Conservation (phyloP, 2,888 invertebrate genomes). For the Drosophila mayaguana region DNA sequence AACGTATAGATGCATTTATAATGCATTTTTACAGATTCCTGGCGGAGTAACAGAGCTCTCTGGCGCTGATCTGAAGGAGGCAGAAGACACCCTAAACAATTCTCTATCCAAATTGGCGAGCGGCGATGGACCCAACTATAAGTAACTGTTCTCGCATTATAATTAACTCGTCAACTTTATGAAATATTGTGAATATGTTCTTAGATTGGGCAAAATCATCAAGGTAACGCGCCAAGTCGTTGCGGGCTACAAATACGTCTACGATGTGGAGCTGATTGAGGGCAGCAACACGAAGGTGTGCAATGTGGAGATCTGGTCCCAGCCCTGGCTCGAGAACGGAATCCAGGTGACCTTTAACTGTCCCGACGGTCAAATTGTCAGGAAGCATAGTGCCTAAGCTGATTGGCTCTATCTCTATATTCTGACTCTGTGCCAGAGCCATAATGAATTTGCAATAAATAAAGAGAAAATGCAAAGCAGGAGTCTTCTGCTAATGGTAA, state of each 20-base stretch:
- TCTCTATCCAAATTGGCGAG: slow-evolving; percentile 1
- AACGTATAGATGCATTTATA: neutral
- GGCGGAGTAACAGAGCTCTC: neutral
- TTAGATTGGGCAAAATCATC: slow-evolving; percentile 61
- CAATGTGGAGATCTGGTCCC: slow-evolving; percentile 43
- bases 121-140: slow-evolving; percentile 14
- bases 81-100: neutral
- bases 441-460: neutral
- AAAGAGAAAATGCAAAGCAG: neutral
- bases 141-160: slow-evolving; percentile 29
- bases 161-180: no score
- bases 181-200: neutral
- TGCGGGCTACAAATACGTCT: slow-evolving; percentile 43
- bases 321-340: slow-evolving; percentile 58
- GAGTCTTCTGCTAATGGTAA: neutral
- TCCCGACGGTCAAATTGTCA: slow-evolving; percentile 46
- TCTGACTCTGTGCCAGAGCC: neutral
- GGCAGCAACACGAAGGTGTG: slow-evolving; percentile 22
- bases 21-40: neutral
- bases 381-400: slow-evolving; percentile 42
- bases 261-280: slow-evolving; percentile 55
- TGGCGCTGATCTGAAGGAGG: neutral
- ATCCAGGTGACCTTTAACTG: slow-evolving; percentile 56
- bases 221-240: slow-evolving; percentile 61
- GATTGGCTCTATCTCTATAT: no score